phyloP scores from a whole-genome alignment of 2,888 invertebrate species.

The Morpho deidamia region DNA sequence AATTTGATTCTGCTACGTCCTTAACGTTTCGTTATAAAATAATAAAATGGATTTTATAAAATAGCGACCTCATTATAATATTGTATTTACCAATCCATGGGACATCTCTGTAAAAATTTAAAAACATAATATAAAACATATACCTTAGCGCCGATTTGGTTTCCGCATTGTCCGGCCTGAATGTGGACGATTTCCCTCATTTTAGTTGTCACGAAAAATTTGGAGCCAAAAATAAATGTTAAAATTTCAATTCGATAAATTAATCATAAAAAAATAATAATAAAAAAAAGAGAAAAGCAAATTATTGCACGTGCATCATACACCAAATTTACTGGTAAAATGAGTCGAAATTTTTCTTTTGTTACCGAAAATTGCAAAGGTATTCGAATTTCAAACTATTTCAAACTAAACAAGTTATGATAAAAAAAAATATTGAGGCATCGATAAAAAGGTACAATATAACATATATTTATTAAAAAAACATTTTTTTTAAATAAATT shows the following conservation, averaged over 20 bases:
- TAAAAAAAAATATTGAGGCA: no score
- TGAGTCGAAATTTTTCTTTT: constrained; percentile 8
- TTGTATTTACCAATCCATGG: no score
- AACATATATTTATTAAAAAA: no score
- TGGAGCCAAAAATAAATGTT: constrained; percentile 38
- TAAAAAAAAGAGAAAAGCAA: constrained; percentile 31
- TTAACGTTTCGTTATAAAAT: no score
- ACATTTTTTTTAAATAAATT: no score
- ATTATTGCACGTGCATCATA: constrained; percentile 26
- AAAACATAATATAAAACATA: background rate
- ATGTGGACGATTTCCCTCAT: constrained; percentile 90
- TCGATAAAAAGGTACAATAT: background rate
- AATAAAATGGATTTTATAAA: no score
- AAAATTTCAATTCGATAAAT: constrained; percentile 39
- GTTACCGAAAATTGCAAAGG: background rate
- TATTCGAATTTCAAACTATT: constrained; percentile 13
- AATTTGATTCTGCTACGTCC: no score
- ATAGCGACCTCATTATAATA: no score
- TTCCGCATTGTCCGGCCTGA: constrained; percentile 76
- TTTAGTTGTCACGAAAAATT: constrained; percentile 46
- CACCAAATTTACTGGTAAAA: constrained; percentile 21
- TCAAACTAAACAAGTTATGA: no score
- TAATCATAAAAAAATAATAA: constrained; percentile 36
- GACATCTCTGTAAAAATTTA: background rate
- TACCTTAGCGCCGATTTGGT: constrained; percentile 88